Percentiles rank a stretch among this genome's conserved stretches.
Evolutionary conservation across 2,888 invertebrate species (phyloP).

Genomic region (Callyntrura sp.): DNA sequence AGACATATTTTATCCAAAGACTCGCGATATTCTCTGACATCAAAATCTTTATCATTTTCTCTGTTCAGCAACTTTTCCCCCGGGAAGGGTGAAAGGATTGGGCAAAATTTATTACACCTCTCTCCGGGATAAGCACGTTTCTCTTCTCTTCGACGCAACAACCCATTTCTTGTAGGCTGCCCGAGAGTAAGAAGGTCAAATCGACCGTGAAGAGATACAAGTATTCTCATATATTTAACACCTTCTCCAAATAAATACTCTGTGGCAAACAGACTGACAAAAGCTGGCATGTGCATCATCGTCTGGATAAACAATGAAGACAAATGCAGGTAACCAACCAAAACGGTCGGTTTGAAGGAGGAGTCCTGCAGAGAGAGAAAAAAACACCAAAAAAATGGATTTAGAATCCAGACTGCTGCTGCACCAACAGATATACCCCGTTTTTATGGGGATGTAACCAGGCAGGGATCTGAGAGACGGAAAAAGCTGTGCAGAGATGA

Average conservation of each 20-base stretch:
- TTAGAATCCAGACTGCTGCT: no score
- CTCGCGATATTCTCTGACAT: neutral
- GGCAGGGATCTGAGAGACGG: neutral
- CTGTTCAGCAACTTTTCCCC: constrained; percentile 14
- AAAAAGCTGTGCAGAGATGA: neutral
- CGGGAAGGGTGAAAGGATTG: neutral
- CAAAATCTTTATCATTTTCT: neutral
- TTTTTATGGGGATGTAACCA: neutral
- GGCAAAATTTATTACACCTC: constrained; percentile 1
- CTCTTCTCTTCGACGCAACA: neutral
- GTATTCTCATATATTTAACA: no score
- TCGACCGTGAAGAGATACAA: constrained; percentile 12
- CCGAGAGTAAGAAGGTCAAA: neutral
- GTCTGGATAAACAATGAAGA: no score
- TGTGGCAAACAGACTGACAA: no score
- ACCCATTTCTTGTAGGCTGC: no score
- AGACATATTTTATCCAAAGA: neutral
- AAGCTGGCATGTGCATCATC: no score
- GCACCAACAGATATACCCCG: neutral
- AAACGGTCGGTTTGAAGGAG: no score
- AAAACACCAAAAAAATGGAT: no score
- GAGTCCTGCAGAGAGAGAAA: no score
- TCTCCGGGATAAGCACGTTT: constrained; percentile 1
- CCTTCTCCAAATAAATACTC: no score
- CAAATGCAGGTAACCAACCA: no score